These are phyloP conservation scores for Centruroides vittatus DNA, from an alignment of 1,140 invertebrate species.

Conservation along the genomic window DNA sequence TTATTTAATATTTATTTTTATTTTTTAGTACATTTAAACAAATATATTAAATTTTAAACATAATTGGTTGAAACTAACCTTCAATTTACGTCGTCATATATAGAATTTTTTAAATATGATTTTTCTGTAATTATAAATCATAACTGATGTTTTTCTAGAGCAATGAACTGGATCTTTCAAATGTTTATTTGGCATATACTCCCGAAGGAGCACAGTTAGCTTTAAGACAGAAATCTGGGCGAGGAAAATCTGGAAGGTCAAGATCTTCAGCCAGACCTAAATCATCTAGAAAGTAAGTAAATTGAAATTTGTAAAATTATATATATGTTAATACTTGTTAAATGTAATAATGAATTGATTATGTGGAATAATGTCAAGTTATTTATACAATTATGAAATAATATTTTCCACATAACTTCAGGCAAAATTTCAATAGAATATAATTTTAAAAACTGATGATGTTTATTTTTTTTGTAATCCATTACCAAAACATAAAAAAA, in stretches of 20 bases:
- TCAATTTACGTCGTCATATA: not conserved
- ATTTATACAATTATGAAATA: too few species aligned
- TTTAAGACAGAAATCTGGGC: slow-evolving; percentile 10
- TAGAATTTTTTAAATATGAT: not conserved
- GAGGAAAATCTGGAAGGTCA: slow-evolving; percentile 24
- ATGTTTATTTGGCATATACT: slow-evolving; percentile 34
- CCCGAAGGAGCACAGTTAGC: slow-evolving; percentile 27
- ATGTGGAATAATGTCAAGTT: too few species aligned
- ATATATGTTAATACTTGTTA: too few species aligned
- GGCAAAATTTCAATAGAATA: too few species aligned
- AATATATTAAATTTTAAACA: not conserved
- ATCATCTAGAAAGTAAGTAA: slow-evolving; percentile 28
- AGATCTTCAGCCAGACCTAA: slow-evolving; percentile 28
- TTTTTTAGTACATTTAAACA: not conserved
- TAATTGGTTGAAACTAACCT: not conserved
- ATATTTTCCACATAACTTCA: too few species aligned
- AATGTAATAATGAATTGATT: too few species aligned
- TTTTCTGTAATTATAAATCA: not conserved
- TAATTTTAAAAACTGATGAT: too few species aligned
- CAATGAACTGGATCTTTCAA: slow-evolving; percentile 29
- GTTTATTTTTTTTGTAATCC: too few species aligned
- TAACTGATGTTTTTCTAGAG: slow-evolving; percentile 11
- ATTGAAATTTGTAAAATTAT: too few species aligned
- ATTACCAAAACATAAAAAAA: too few species aligned
- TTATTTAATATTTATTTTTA: not conserved